phyloP scores from a whole-genome alignment of 2,113 vertebrate genomes.

The Balaeniceps rex region DNA sequence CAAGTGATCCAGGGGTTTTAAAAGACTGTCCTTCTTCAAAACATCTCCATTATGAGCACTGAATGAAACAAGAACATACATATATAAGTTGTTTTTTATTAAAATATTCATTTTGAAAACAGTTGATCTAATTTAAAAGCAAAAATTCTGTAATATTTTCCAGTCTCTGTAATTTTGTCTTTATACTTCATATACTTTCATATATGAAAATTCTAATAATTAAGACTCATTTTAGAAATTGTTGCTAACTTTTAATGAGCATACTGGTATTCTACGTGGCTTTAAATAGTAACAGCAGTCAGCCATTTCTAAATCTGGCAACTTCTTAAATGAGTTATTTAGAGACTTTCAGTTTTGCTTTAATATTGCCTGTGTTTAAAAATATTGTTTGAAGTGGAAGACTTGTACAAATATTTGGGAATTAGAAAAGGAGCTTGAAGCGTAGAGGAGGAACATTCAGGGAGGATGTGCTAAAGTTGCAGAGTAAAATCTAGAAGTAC shows the following conservation, averaged over 20 bases:
- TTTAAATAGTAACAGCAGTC: conserved; percentile 40
- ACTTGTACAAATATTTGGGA: not conserved
- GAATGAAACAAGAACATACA: not conserved
- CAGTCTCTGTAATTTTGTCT: not conserved
- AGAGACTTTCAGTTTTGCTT: conserved; percentile 64
- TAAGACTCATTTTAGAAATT: not conserved
- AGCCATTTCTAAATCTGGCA: conserved; percentile 24
- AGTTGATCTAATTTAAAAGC: not conserved
- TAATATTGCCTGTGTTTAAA: conserved; percentile 1
- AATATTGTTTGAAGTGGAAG: not conserved
- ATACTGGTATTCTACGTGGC: not conserved
- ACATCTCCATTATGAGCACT: not conserved
- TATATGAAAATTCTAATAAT: not conserved
- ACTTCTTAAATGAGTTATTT: conserved; percentile 56
- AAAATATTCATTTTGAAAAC: not conserved
- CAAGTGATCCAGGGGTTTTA: not conserved
- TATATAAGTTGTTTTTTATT: not conserved
- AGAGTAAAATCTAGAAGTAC: conserved; percentile 10
- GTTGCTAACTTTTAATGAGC: not conserved
- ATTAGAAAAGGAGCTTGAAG: not conserved
- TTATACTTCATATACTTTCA: not conserved
- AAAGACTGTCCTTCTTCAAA: not conserved
- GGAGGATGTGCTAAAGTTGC: not conserved
- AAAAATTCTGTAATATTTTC: not conserved
- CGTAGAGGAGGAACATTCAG: not conserved